A percentile compares a stretch with the other conserved stretches of the same genome.
Conservation (phyloP, 2,113 vertebrate species). For the Otus sunia region DNA sequence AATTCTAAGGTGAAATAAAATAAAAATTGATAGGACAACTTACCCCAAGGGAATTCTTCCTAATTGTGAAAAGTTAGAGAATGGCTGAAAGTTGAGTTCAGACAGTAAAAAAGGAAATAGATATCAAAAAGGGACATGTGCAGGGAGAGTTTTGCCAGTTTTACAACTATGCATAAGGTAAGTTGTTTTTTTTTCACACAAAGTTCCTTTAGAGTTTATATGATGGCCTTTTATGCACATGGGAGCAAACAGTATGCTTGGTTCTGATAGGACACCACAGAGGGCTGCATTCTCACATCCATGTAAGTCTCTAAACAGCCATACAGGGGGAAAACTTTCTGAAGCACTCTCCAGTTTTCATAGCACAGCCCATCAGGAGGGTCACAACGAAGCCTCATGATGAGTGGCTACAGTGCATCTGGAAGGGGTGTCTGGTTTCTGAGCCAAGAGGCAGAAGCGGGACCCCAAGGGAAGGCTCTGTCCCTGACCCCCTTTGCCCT, state of each 20-base stretch:
- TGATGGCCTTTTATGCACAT: neutral
- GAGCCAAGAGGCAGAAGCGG: conserved; percentile 64
- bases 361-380: neutral
- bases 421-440: conserved; percentile 61
- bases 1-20: neutral
- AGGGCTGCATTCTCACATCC: neutral
- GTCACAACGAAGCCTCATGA: neutral
- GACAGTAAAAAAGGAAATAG: neutral
- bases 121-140: neutral
- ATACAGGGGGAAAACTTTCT: neutral
- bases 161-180: neutral
- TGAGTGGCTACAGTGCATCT: conserved; percentile 15
- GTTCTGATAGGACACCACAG: neutral
- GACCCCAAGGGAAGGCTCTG: conserved; percentile 68
- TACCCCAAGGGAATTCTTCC: neutral
- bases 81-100: neutral
- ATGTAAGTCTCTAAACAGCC: neutral
- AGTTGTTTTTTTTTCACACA: neutral
- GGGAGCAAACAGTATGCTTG: neutral
- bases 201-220: neutral
- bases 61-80: neutral
- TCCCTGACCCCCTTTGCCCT: conserved; percentile 75
- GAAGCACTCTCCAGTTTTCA: neutral
- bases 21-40: neutral
- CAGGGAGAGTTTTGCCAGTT: neutral